phyloP scores from a whole-genome alignment of 1,140 invertebrate genomes.

The Microplitis mediator region DNA sequence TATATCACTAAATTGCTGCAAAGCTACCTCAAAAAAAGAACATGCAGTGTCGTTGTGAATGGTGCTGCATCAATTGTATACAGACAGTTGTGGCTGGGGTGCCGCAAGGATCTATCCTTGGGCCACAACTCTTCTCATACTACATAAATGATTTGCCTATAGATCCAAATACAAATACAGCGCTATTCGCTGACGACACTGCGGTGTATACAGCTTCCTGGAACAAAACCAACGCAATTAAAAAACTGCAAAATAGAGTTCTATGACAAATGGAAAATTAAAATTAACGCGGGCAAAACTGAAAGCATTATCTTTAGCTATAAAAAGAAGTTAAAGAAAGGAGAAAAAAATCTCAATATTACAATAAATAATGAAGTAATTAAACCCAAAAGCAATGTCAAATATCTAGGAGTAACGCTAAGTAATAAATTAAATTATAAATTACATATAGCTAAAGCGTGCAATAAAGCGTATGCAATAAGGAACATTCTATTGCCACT shows the following conservation, averaged over 20 bases:
- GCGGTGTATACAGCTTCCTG: conserved; percentile 15
- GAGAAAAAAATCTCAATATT: not conserved
- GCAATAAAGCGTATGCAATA: conserved; percentile 16
- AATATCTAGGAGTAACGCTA: conserved; percentile 28
- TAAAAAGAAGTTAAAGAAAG: conserved; percentile 20
- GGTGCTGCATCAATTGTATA: not conserved
- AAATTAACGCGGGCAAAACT: conserved; percentile 34
- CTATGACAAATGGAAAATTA: conserved; percentile 36
- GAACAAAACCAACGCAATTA: conserved; percentile 12
- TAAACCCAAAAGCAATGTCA: conserved; percentile 1
- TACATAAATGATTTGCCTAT: conserved; percentile 25
- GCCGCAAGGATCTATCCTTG: conserved; percentile 29
- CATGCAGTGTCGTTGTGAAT: conserved; percentile 1
- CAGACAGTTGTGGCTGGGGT: conserved; percentile 29
- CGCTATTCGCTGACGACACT: conserved; percentile 33
- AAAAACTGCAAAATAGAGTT: conserved; percentile 25
- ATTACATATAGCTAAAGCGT: conserved; percentile 18
- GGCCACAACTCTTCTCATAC: conserved; percentile 12
- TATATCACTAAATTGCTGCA: conserved; percentile 33
- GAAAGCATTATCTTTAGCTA: conserved; percentile 28
- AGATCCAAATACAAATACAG: conserved; percentile 2
- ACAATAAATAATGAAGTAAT: not conserved
- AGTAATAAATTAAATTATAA: conserved; percentile 22
- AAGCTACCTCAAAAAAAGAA: conserved; percentile 27
- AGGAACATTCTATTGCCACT: conserved; percentile 17